Conservation (phyloP, 2,113 vertebrate species). For the Mormyrus lacerda region DNA sequence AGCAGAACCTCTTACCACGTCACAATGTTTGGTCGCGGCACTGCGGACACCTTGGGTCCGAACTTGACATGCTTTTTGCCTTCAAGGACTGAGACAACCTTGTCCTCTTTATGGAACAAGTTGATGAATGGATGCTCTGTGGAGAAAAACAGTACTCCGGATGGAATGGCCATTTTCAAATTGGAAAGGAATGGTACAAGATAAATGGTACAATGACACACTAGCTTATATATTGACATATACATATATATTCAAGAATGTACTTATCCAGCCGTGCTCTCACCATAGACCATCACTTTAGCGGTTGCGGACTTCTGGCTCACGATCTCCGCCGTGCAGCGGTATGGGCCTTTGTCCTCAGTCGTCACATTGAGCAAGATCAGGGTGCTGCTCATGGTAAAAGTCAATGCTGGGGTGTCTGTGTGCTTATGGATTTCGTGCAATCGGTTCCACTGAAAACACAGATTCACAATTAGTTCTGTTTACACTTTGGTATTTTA, state of each 20-base stretch:
- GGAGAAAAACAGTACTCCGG: background rate
- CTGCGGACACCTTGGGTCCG: constrained; percentile 62
- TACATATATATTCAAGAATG: background rate
- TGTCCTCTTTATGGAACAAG: constrained; percentile 46
- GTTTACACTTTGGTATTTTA: background rate
- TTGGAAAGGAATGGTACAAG: background rate
- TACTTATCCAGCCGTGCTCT: constrained; percentile 28
- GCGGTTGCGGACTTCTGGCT: constrained; percentile 20
- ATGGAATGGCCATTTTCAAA: background rate
- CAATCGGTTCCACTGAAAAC: constrained; percentile 41
- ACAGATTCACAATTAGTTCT: background rate
- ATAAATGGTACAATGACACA: background rate
- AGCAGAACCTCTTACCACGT: constrained; percentile 61
- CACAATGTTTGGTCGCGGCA: constrained; percentile 56
- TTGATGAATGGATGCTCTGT: constrained; percentile 74
- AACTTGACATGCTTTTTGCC: constrained; percentile 60
- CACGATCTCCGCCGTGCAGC: constrained; percentile 51
- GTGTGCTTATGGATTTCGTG: background rate
- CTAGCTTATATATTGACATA: background rate
- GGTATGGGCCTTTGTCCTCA: constrained; percentile 64
- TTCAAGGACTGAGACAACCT: constrained; percentile 33
- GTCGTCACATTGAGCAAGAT: constrained; percentile 61
- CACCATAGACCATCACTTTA: constrained; percentile 64
- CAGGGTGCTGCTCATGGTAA: constrained; percentile 46
- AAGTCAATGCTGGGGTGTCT: fast-evolving